Base-by-base conservation (phyloP, 1,140 invertebrate genomes). In the Pseudachorutes palmiensis region DNA sequence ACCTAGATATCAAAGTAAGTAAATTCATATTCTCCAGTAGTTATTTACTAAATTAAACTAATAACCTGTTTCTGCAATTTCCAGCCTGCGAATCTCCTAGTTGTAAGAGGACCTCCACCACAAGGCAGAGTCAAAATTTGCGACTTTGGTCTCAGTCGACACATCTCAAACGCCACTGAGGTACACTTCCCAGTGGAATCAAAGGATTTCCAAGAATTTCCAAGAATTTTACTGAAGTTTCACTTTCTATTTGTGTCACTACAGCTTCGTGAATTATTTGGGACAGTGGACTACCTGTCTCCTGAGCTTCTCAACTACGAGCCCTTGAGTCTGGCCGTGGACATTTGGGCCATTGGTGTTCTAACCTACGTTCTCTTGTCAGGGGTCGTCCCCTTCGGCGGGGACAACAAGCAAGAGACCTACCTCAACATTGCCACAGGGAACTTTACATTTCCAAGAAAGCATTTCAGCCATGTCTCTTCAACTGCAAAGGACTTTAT, bases 311-410 rank as follows among this genome's bases (percentile, higher is more conserved):
- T 67, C 5, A 28, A 69, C 61, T 69, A 69, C 48, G 67, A 72
- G 62, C 67, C 67, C 30, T 49, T 72, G 22, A 69, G 63, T 36
- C 60, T 72, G 33, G 57, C 65, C 3, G 91, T 91, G 32, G 97
- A 99, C 79, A 88, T 98, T 72, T 99, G 97, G 97, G 89, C 90
- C 62, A 82, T 98, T 30, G 97, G 93, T 29, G 91, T 94, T 2
- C 80, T 99, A 0, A 84, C 90, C 1, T 99, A 98, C 80, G 83
- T 97, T 22, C 82, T 99, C 77, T 79, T 99, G 45, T 96, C 93
- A 19, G 97, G 97, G 19, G 86, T 86, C 12, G 92, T 94, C 51
- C 94, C 97, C 30, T 99, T 97, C 85, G 82, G 84, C 60, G 94
- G 92, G 9, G 81, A 83, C 33, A 87, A 86, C 71, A 86, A 90